Evolutionary conservation across 1,140 invertebrate genomes (phyloP), one percentile per base, ranked within the genome.

Genomic region (Zaprionus vittiger): DNA sequence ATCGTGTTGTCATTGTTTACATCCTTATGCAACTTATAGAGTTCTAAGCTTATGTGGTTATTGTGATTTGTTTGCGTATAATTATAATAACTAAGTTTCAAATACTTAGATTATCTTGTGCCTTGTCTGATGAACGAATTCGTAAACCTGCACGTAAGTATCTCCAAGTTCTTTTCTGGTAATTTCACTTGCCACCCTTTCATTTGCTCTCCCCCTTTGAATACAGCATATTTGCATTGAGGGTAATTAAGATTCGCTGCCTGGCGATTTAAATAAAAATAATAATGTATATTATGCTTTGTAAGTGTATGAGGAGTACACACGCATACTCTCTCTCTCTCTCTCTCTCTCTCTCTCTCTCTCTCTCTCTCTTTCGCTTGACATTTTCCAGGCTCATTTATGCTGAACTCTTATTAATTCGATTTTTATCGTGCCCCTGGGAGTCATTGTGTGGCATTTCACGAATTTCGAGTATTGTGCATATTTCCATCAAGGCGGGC

Each of bases 331-430:
- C 55, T 44, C 2, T 0, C 15, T 2, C 5, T 44, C 41, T 62
- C 41, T 56, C 28, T 44, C 41, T 17, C 41, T 44, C n/a, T n/a
- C 5, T n/a, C 6, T 62, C 47, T 56, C 28, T 37, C n/a, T 17
- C n/a, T 17, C 15, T 5, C 15, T n/a, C n/a, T 44, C n/a, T 6
- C 38, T 6, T 7, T 47, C 17, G 73, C 57, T 69, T 83, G 83
- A 87, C 83, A 89, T 87, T 87, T 81, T 76, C 57, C 67, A 57
- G 65, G 70, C 71, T 78, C 84, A 81, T 84, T 84, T 81, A 80
- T 81, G 73, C 57, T 84, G 85, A 89, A 91, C 90, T 86, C 90
- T 90, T 91, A 91, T 91, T 91, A 91, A 91, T 91, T 91, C 89
- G 89, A 91, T 91, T 91, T 91, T 91, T 91, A 91, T 91, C 90